Base-by-base conservation (phyloP, 1,140 invertebrate genomes). In the Lucilia sericata region DNA sequence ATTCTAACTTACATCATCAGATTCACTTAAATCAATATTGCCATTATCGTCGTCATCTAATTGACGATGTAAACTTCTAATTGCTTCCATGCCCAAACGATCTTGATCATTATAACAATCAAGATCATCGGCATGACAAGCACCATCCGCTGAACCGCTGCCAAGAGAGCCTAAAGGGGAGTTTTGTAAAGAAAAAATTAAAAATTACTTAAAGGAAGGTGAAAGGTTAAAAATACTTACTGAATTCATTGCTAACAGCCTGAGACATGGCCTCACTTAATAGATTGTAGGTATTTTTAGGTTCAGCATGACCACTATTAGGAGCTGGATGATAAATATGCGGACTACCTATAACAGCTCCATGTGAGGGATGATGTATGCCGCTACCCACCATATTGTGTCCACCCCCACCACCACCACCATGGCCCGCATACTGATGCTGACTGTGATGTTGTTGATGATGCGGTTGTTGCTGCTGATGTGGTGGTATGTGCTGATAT, bases 31-130 rank as follows among this genome's bases (percentile, higher is more conserved):
- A 92, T 99, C 97, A 83, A 99, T 96, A 92, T 97, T 97, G 83
- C 98, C 98, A 94, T 98, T 97, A 82, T 96, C 96, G 93, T 99
- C 97, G 90, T 98, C 98, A 91, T 98, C 97, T 82, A 98, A 92
- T 91, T 98, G 96, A 83, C 94, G 93, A 92, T 99, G 98, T 5
- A 99, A 93, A 85, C 94, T 94, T 84, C 94, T 94, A 88, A 99
- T 98, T 47, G 97, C 97, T 89, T 98, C 97, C 88, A 97, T 94
- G 49, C 96, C 96, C 21, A 95, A 92, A 86, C 94, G 94, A 92
- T 98, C 97, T 87, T 95, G 94, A 82, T 94, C 93, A 87, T 93
- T 94, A 70, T 96, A 93, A 89, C 96, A 97, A 84, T 94, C 93
- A 82, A 95, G 91, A 90, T 96, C 95, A 87, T 96, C 95, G 84